These are phyloP conservation scores for Nannobrachium achirus DNA, from an alignment of 2,113 vertebrate species.

Conservation along the genomic window DNA sequence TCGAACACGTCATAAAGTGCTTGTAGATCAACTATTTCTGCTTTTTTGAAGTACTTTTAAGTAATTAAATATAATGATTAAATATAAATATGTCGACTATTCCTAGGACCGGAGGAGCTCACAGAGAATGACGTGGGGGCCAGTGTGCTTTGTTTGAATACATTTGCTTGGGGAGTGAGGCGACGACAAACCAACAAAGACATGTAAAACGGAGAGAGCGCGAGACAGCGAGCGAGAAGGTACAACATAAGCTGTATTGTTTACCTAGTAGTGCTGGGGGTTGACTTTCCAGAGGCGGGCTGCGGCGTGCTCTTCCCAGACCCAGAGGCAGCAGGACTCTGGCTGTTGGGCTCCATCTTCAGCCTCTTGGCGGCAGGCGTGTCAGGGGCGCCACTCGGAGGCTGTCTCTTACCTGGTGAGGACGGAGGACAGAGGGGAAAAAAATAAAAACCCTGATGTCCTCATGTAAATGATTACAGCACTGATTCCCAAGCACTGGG, in stretches of 20 bases:
- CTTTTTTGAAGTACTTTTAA: no score
- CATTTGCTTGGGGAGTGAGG: no score
- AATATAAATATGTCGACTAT: no score
- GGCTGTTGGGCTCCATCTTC: conserved; percentile 82
- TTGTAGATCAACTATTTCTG: no score
- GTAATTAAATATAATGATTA: no score
- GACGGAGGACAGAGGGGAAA: background rate
- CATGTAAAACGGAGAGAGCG: background rate
- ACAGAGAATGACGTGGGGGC: no score
- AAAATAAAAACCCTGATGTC: no score
- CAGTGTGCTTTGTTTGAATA: background rate
- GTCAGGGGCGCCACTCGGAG: conserved; percentile 64
- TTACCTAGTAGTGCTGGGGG: conserved; percentile 87
- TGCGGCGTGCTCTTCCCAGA: conserved; percentile 90
- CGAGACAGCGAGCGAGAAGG: background rate
- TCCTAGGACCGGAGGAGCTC: no score
- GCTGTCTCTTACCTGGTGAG: conserved; percentile 84
- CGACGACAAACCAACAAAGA: background rate
- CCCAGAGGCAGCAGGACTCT: conserved; percentile 83
- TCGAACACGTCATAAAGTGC: no score
- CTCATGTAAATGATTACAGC: no score
- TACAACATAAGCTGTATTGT: no score
- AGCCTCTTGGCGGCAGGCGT: conserved; percentile 85
- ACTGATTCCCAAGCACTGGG: no score
- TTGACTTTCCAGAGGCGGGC: conserved; percentile 89